Base-by-base conservation (phyloP, 2,888 invertebrate genomes). In the Brachyopa scutellaris region DNA sequence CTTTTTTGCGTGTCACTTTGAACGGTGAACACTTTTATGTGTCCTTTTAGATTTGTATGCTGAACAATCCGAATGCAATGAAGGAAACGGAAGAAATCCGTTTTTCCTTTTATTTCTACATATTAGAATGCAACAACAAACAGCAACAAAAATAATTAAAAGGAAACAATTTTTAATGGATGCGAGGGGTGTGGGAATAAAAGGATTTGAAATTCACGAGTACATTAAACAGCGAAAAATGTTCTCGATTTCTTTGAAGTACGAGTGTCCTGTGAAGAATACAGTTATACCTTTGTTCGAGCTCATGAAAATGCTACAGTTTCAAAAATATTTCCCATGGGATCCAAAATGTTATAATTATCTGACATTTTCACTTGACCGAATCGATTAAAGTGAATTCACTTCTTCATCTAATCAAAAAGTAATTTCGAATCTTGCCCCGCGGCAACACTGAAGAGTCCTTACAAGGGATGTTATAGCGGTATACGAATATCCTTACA, bases 1-100 rank as follows among this genome's bases (percentile, higher is more conserved):
- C 82, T 69, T 82, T 82, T 77, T 72, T 66, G 82, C 82, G 77
- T 82, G 77, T 72, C 82, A 82, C 70, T 82, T 59, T 82, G 40
- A 45, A 55, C 42, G 42, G 45, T 29, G 51, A 62, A 62, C 51
- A 49, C 49, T 66, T 57, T 66, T 59, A 47, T 51, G 49, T 74
- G 74, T 74, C 74, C 49, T 66, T 74, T 74, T 49, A 29, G 49
- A 51, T 36, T 49, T 49, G 19, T 38, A 8, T 47, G 36, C 38
- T 49, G 8, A 51, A 59, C 57, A 82, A 76, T 59, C 47, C 53
- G 36, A 80, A 70, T 82, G 82, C 62, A 77, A 77, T 70, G 77
- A 49, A 77, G 70, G 70, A 82, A 82, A 77, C 82, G 59, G 80
- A 82, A 69, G 55, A 26, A 57, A 66, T 78, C 51, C 53, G 26